Evolutionary conservation across 2,797 vertebrate genomes (phyloP).

Genomic region (Acanthurus leucopareius): DNA sequence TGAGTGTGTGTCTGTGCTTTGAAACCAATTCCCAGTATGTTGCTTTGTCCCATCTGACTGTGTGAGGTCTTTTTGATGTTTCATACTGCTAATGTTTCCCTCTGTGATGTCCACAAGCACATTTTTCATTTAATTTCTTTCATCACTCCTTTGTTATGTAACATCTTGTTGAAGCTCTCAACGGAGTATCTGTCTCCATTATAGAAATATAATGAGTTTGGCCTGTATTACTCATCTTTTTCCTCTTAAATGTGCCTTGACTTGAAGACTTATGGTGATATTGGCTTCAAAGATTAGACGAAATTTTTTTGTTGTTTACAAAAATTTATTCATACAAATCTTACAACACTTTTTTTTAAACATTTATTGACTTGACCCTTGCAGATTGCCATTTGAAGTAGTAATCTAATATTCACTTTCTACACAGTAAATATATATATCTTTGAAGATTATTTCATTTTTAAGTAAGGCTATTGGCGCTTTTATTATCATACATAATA

Average conservation of each 20-base stretch:
- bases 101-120: constrained; percentile 9
- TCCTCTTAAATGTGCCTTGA: constrained; percentile 33
- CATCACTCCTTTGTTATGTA: constrained; percentile 12
- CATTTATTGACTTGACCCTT: constrained; percentile 94
- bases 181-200: constrained; percentile 16
- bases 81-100: constrained; percentile 4
- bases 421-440: constrained; percentile 84
- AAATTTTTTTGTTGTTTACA: constrained; percentile 95
- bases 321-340: constrained; percentile 99
- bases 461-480: constrained; percentile 95
- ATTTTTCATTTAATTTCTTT: constrained; percentile 5
- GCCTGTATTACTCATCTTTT: constrained; percentile 11
- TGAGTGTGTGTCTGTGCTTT: constrained; percentile 8
- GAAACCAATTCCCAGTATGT: constrained; percentile 2
- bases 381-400: constrained; percentile 89
- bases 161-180: constrained; percentile 11
- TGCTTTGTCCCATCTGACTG: neutral
- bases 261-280: constrained; percentile 49
- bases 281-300: constrained; percentile 92
- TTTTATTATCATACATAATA: constrained; percentile 88
- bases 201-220: constrained; percentile 4
- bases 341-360: constrained; percentile 94
- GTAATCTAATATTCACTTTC: constrained; percentile 81
- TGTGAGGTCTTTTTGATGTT: constrained; percentile 19
- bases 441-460: constrained; percentile 81